Percentiles rank a stretch among this genome's conserved stretches.
Conservation (phyloP, 2,113 vertebrate species). For the Gadus macrocephalus region DNA sequence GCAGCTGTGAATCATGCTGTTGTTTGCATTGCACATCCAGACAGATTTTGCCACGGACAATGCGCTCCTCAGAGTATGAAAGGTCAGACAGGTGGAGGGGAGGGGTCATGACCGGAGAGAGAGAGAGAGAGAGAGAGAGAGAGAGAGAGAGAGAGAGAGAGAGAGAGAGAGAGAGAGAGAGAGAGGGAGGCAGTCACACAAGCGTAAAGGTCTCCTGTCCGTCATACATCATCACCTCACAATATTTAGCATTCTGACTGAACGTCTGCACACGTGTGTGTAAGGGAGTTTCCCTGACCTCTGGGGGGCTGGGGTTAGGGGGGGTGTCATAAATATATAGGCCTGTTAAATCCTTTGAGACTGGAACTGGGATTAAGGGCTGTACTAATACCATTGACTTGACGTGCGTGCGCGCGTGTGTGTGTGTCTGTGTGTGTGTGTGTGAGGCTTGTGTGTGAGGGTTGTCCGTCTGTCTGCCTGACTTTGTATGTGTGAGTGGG, state of each 20-base stretch:
- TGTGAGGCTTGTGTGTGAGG: too few relatives aligned
- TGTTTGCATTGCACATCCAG: constrained; percentile 11
- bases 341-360: too few relatives aligned
- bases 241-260: constrained; percentile 62
- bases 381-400: too few relatives aligned
- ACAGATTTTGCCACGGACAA: constrained; percentile 32
- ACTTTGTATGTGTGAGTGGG: too few relatives aligned
- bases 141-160: constrained; percentile 17
- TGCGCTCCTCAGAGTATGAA: constrained; percentile 25
- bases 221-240: constrained; percentile 78
- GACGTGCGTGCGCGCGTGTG: too few relatives aligned
- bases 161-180: constrained; percentile 32
- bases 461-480: too few relatives aligned
- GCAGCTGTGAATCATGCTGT: too few relatives aligned
- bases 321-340: too few relatives aligned
- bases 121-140: constrained; percentile 49
- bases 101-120: neutral
- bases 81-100: constrained; percentile 2
- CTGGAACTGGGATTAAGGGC: too few relatives aligned
- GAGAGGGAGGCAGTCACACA: constrained; percentile 49
- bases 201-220: constrained; percentile 68
- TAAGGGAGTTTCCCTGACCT: constrained; percentile 15
- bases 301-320: neutral
- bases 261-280: neutral
- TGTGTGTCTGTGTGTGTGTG: too few relatives aligned